Conservation (phyloP, 30 jellyfish, hydroid and myxozoan species). For the Aurelia aurita region DNA sequence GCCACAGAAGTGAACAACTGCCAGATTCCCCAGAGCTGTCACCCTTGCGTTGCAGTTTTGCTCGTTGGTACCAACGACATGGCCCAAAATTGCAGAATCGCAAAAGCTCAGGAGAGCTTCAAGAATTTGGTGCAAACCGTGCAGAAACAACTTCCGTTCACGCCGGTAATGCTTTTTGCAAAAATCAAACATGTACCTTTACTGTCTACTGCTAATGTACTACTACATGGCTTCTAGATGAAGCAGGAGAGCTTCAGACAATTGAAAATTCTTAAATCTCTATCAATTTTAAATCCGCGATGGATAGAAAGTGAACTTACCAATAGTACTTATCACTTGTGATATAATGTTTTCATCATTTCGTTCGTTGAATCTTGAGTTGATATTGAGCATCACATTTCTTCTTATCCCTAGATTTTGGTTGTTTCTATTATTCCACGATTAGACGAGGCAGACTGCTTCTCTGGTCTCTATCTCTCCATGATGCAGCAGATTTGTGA, state of each 20-base stretch:
- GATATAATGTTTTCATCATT: too few relatives aligned
- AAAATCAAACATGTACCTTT: too few relatives aligned
- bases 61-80: slow-evolving; percentile 45
- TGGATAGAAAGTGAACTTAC: too few relatives aligned
- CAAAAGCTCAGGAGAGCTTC: neutral
- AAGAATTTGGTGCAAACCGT: neutral
- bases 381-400: too few relatives aligned
- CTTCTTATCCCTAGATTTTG: neutral
- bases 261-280: too few relatives aligned
- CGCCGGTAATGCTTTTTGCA: neutral
- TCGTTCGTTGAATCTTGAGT: too few relatives aligned
- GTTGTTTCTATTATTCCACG: slow-evolving; percentile 8
- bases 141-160: neutral
- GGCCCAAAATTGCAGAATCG: neutral
- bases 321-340: too few relatives aligned
- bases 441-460: slow-evolving; percentile 12
- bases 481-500: neutral
- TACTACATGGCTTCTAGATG: too few relatives aligned
- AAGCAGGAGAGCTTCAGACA: too few relatives aligned
- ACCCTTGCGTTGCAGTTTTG: slow-evolving; percentile 15
- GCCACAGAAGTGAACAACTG: neutral
- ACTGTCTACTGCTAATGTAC: too few relatives aligned
- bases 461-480: neutral
- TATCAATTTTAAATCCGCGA: too few relatives aligned
- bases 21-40: neutral